These are phyloP conservation scores for Pseudococcus jackbeardsleyi DNA, from an alignment of 2,888 invertebrate genomes.

Conservation along the genomic window DNA sequence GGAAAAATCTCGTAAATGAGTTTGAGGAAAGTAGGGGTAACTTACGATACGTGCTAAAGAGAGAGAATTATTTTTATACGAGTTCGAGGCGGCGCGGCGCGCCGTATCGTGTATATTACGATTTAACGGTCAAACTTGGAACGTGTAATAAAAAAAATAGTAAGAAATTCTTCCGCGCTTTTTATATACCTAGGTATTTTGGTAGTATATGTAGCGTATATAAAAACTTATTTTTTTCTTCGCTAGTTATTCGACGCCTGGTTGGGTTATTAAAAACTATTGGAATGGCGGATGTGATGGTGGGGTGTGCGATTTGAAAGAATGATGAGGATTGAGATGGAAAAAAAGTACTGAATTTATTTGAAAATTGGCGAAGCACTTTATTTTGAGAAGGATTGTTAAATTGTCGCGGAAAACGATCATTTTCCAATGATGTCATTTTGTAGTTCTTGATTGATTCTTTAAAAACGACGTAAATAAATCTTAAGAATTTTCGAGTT, in stretches of 20 bases:
- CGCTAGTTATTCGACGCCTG: neutral
- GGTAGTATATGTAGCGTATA: neutral
- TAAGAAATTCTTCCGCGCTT: conserved; percentile 6
- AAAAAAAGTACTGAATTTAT: too few relatives aligned
- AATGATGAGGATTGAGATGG: too few relatives aligned
- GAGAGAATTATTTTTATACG: conserved; percentile 32
- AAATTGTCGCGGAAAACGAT: too few relatives aligned
- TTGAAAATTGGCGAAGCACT: too few relatives aligned
- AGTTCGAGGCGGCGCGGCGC: neutral
- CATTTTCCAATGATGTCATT: too few relatives aligned
- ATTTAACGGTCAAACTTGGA: conserved; percentile 20
- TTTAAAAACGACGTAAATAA: too few relatives aligned
- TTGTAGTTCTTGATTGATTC: too few relatives aligned
- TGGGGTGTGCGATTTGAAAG: neutral
- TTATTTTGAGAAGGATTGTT: too few relatives aligned
- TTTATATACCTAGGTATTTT: neutral
- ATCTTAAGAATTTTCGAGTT: too few relatives aligned
- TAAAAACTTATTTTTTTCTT: neutral
- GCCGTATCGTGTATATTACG: conserved; percentile 1
- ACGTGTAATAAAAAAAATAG: conserved; percentile 4
- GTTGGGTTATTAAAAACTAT: neutral
- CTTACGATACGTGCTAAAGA: conserved; percentile 8
- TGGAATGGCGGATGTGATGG: neutral
- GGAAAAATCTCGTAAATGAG: neutral
- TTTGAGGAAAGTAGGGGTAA: neutral